Evolutionary conservation across 2,797 vertebrate species (phyloP), one percentile per base, ranked within the genome.

Genomic region (Serranus cabrilla): DNA sequence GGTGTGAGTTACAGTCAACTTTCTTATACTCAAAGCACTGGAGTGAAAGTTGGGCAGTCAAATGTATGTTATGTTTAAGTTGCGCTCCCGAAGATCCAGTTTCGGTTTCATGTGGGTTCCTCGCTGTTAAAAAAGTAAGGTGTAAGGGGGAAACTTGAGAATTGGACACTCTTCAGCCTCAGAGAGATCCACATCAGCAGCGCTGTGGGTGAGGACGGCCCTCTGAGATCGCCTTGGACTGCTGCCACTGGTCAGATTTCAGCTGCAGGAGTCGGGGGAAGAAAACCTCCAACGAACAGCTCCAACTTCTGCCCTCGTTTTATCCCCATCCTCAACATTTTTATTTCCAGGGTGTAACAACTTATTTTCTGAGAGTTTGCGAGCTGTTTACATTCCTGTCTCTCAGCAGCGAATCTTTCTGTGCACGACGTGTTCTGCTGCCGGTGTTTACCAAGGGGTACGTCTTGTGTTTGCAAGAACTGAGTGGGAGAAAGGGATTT

Each of bases 361-460:
- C 46, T 79, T 78, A 46, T 72, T 56, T 67, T 69, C 63, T 80
- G 57, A 54, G 68, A 70, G 64, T 74, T 72, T 71, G 20, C 9
- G 20, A 55, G 55, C 59, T 76, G 80, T 89, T 89, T 87, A 50
- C 63, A 17, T 76, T 78, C 60, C 58, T 8, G 58, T 70, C 68
- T 87, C 71, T 80, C 66, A 12, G 60, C 80, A 70, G 71, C 4
- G 5, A 49, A 23, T 59, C 66, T 47, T 64, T 52, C 65, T 80
- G 42, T 70, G 50, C 68, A 50, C 66, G 66, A 73, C 58, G 75
- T 69, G 58, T 83, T 78, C 46, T 67, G 67, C 80, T 67, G 71
- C 74, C 8, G 55, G 63, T 88, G 79, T 90, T 89, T 87, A 86
- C 78, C 9, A 16, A 78, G 31, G 76, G 72, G 11, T 50, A 45